Percentiles rank a stretch among this genome's conserved stretches.
Evolutionary conservation across 1,140 invertebrate genomes (phyloP).

Genomic region (Lethocerus indicus): DNA sequence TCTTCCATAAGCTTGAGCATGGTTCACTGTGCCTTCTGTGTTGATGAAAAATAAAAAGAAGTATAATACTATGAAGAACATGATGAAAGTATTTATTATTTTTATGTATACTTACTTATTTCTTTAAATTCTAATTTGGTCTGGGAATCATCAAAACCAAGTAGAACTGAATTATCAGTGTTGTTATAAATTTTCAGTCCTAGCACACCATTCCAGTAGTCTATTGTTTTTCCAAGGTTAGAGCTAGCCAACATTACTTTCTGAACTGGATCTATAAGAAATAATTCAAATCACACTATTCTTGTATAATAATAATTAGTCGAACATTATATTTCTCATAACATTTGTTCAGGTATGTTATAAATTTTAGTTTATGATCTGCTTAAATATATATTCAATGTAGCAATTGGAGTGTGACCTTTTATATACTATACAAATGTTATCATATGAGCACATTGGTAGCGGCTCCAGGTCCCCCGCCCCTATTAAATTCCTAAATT

Average conservation of each 20-base stretch:
- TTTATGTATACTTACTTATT: background rate
- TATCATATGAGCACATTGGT: too few relatives aligned
- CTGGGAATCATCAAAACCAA: constrained; percentile 57
- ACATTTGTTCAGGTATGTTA: too few relatives aligned
- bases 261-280: constrained; percentile 62
- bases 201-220: constrained; percentile 69
- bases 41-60: constrained; percentile 16
- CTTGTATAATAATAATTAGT: too few relatives aligned
- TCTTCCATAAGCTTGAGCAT: constrained; percentile 84
- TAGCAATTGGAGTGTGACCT: too few relatives aligned
- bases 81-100: background rate
- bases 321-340: too few relatives aligned
- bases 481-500: too few relatives aligned
- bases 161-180: constrained; percentile 33
- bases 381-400: too few relatives aligned
- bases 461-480: too few relatives aligned
- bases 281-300: too few relatives aligned
- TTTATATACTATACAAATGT: too few relatives aligned
- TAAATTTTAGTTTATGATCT: too few relatives aligned
- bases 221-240: constrained; percentile 53
- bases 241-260: constrained; percentile 67
- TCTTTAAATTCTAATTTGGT: constrained; percentile 48
- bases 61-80: background rate
- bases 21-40: constrained; percentile 47
- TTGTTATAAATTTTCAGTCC: constrained; percentile 51